These are phyloP conservation scores for Erethizon dorsatum DNA, from an alignment of 2,797 vertebrate species.

Conservation along the genomic window DNA sequence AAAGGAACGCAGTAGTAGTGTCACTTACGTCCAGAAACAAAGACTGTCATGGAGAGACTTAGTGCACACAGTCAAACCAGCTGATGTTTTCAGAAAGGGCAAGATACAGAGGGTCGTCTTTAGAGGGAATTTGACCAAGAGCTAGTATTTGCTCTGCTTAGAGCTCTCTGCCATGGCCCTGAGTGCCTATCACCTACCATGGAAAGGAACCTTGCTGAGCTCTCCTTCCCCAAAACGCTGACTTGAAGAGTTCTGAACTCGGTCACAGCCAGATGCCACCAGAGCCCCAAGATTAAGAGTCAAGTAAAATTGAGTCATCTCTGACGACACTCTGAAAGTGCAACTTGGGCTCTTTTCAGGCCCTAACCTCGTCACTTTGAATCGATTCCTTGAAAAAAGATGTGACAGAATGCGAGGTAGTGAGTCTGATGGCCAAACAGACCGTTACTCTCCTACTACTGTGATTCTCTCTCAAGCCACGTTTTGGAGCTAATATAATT, in stretches of 20 bases:
- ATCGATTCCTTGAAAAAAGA: neutral
- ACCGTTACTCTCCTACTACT: neutral
- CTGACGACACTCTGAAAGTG: neutral
- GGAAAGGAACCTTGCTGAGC: neutral
- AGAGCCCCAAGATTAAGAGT: neutral
- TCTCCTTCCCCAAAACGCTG: neutral
- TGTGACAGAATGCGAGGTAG: neutral
- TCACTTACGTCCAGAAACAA: neutral
- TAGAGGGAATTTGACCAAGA: neutral
- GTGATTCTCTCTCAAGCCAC: neutral
- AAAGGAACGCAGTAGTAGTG: neutral
- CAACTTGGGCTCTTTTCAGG: neutral
- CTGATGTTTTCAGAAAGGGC: neutral
- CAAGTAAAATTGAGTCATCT: neutral
- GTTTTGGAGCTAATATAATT: neutral
- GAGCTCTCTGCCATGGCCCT: neutral
- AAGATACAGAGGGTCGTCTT: neutral
- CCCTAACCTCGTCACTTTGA: neutral
- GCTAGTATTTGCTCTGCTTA: neutral
- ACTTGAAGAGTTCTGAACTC: neutral
- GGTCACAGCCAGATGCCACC: neutral
- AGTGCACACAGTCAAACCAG: neutral
- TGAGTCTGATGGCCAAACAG: neutral
- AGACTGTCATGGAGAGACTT: neutral
- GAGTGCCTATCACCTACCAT: neutral